These are phyloP conservation scores for Premnoplex brunnescens DNA, from an alignment of 2,797 vertebrate genomes.

Conservation along the genomic window DNA sequence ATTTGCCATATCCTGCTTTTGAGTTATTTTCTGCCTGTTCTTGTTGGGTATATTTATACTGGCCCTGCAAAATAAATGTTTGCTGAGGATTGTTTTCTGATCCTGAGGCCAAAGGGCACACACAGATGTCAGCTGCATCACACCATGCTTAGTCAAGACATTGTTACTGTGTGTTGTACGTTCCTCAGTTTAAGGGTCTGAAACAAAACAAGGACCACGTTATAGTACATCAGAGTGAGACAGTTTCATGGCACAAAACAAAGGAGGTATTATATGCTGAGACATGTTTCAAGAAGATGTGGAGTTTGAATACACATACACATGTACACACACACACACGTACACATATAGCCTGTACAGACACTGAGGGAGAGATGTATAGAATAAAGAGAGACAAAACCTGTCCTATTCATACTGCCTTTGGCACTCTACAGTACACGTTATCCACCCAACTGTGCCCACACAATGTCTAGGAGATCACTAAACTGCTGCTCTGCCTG, in stretches of 20 bases:
- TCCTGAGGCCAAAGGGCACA: neutral
- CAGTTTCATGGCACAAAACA: neutral
- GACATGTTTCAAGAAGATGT: neutral
- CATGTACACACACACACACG: no score
- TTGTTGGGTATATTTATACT: neutral
- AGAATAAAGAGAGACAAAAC: neutral
- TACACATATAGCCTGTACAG: neutral
- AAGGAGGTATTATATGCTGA: neutral
- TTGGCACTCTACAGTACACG: neutral
- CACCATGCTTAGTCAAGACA: fast-evolving
- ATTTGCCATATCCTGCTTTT: neutral
- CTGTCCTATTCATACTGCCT: neutral
- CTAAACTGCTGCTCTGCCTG: neutral
- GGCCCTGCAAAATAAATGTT: neutral
- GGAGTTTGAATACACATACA: neutral
- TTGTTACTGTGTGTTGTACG: neutral
- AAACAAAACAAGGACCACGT: neutral
- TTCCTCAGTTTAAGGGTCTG: neutral
- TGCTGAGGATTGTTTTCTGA: neutral
- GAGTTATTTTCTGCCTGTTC: neutral
- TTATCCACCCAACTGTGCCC: neutral
- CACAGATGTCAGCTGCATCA: neutral
- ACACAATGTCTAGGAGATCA: neutral
- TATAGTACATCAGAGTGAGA: neutral
- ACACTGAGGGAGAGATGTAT: neutral